Evolutionary conservation across 2,888 invertebrate species (phyloP).

Genomic region (Syrista parreyssii): DNA sequence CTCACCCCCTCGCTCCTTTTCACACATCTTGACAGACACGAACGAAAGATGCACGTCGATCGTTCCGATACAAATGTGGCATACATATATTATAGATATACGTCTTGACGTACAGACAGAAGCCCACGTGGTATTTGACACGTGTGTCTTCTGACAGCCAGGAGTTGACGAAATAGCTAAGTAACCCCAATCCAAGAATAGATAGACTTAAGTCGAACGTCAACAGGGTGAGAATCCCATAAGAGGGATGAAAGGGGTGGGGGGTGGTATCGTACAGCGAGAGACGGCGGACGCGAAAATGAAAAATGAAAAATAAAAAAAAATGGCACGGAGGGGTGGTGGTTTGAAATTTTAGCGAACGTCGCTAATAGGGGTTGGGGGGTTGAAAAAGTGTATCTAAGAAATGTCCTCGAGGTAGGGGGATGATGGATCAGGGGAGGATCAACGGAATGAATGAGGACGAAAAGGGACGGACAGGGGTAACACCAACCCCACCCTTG

Average conservation of each 20-base stretch:
- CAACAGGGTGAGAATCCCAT: neutral
- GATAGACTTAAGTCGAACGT: neutral
- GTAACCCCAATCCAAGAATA: neutral
- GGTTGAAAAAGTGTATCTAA: neutral
- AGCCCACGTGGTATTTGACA: neutral
- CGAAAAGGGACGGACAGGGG: neutral
- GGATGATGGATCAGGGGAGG: neutral
- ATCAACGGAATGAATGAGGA: neutral
- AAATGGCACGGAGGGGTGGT: neutral
- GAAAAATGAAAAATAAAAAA: neutral
- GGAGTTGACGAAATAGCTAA: neutral
- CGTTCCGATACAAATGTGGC: neutral
- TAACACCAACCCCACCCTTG: neutral
- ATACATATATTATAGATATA: neutral
- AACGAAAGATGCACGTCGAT: neutral
- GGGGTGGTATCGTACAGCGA: neutral
- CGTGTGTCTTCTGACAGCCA: neutral
- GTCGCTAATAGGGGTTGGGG: neutral
- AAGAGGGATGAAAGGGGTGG: neutral
- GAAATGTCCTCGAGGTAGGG: neutral
- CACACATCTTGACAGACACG: neutral
- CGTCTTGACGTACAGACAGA: no score
- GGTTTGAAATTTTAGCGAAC: neutral
- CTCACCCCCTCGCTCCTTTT: constrained; percentile 1
- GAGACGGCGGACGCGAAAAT: neutral